Conservation (phyloP, 2,888 invertebrate species). For the Hermaeophaga mercurialis region DNA sequence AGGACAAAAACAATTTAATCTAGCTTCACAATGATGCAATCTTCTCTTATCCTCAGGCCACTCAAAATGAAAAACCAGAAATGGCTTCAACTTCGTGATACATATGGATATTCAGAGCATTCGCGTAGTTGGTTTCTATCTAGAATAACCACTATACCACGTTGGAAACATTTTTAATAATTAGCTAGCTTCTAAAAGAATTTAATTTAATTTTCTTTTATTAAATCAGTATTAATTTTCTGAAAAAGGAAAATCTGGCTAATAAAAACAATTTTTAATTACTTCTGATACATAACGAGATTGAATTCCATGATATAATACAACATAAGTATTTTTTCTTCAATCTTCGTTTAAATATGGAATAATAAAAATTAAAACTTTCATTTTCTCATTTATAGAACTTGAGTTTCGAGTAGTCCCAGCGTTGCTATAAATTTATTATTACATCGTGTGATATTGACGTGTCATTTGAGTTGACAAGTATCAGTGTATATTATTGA, state of each 20-base stretch:
- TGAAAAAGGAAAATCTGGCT: not conserved
- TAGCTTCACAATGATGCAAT: conserved; percentile 53
- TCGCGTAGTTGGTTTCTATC: conserved; percentile 2
- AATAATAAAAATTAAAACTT: too few species aligned
- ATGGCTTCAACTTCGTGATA: conserved; percentile 20
- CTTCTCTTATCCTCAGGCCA: conserved; percentile 48
- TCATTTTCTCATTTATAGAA: too few species aligned
- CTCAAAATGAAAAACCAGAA: conserved; percentile 26
- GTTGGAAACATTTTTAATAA: conserved; percentile 3
- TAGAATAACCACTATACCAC: not conserved
- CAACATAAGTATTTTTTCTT: too few species aligned
- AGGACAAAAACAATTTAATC: conserved; percentile 53
- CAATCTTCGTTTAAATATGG: too few species aligned
- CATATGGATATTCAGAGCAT: conserved; percentile 7
- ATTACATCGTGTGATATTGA: too few species aligned
- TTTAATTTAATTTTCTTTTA: not conserved
- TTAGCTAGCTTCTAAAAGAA: not conserved
- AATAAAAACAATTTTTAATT: too few species aligned
- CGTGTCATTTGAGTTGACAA: too few species aligned
- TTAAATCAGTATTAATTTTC: not conserved
- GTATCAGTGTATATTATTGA: too few species aligned
- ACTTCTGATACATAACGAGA: too few species aligned
- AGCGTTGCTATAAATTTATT: too few species aligned
- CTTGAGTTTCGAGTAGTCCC: too few species aligned
- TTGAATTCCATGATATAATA: too few species aligned